phyloP scores from a whole-genome alignment of 2,888 invertebrate species.

The Cacoxenus indagator region DNA sequence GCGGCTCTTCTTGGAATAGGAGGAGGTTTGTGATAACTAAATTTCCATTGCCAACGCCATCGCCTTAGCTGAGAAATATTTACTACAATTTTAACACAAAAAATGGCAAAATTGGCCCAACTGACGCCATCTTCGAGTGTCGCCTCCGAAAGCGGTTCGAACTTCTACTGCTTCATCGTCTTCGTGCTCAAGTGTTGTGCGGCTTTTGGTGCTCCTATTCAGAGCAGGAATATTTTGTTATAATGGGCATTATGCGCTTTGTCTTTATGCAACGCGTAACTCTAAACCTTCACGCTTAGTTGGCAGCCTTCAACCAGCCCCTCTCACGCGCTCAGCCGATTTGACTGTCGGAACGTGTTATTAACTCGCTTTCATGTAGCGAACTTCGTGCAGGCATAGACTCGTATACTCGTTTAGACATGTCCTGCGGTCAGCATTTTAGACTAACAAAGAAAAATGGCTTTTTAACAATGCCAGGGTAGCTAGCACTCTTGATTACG shows the following conservation, averaged over 20 bases:
- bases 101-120: conserved; percentile 5
- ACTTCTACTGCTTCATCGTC: background rate
- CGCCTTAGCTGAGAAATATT: conserved; percentile 8
- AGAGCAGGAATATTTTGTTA: background rate
- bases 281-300: background rate
- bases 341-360: conserved; percentile 6
- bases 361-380: conserved; percentile 15
- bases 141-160: no score
- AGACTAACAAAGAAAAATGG: conserved; percentile 15
- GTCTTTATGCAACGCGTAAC: background rate
- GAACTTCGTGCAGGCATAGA: background rate
- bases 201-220: background rate
- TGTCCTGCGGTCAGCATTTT: conserved; percentile 17
- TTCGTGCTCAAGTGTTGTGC: background rate
- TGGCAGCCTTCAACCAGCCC: background rate
- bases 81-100: conserved; percentile 18
- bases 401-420: background rate
- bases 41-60: conserved; percentile 14
- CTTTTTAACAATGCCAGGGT: conserved; percentile 14
- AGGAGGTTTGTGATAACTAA: conserved; percentile 8
- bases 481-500: no score
- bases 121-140: conserved; percentile 8
- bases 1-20: background rate
- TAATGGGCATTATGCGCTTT: background rate
- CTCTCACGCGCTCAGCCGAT: background rate